Base-by-base conservation (phyloP, 2,797 vertebrate genomes). In the Syngnathus rostellatus region DNA sequence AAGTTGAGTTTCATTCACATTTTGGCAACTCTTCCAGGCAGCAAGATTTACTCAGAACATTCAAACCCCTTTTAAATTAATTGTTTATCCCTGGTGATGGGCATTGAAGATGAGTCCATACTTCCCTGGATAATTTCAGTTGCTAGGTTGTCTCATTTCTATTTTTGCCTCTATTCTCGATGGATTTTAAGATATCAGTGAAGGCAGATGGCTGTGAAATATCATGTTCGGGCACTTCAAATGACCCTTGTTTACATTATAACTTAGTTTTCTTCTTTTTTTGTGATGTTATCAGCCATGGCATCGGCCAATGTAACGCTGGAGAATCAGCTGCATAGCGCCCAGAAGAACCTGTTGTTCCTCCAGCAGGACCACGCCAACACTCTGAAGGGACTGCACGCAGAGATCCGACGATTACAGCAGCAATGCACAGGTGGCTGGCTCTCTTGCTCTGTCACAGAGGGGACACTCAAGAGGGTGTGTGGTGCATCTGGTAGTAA, bases 311-410 rank as follows among this genome's bases (percentile, higher is more conserved):
- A 88, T 14, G 87, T 87, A 51, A 94, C 92, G 77, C 88, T 99
- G 91, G 96, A 99, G 87, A 98, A 96, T 81, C 95, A 98, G 88
- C 85, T 99, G 68, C 95, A 98, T 65, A 99, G 97, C 0, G 94
- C 95, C 4, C 95, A 98, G 91, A 98, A 98, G 78, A 98, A 98
- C 80, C 92, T 99, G 73, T 82, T 96, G n/a, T 99, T 99, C 75
- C 94, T 99, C 31, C 97, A 99, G 87, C 92, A 95, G 65, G 95
- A 99, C 58, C 97, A 99, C 0, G 93, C 95, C 74, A 92, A 70
- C 86, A 99, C 96, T 0, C 85, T 99, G 75, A 94, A 93, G 79
- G 97, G 96, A 17, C 92, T 99, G 11, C 97, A 99, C 0, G 84
- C 94, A 0, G 97, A 99, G 87, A 94, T 99, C 72, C 88, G 93